These are phyloP conservation scores for Cherax destructor DNA, from an alignment of 1,140 invertebrate genomes.

Conservation along the genomic window DNA sequence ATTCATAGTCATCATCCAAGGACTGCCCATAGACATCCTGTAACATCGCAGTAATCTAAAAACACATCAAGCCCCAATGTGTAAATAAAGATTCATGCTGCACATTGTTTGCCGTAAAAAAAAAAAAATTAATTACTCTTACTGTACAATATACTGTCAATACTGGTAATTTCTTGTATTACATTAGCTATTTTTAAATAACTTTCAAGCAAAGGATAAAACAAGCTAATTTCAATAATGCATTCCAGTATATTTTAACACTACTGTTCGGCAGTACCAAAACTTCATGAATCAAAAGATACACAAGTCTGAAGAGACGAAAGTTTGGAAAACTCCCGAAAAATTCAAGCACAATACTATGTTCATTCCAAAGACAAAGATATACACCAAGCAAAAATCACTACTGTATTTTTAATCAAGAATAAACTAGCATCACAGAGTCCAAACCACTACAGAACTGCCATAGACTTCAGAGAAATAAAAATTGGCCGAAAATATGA, in stretches of 20 bases:
- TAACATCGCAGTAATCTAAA: constrained; percentile 34
- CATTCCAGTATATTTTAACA: not conserved
- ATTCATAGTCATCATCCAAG: constrained; percentile 60
- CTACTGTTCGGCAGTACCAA: not conserved
- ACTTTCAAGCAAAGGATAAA: not conserved
- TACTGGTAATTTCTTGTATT: not conserved
- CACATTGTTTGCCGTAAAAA: constrained; percentile 2
- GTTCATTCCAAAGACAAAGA: not conserved
- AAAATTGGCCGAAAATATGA: not conserved
- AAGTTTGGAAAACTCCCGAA: not conserved
- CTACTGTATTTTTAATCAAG: too few species aligned
- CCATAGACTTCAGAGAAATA: too few species aligned
- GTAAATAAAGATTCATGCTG: constrained; percentile 2
- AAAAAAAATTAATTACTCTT: not conserved
- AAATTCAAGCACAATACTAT: not conserved
- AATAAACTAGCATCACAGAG: too few species aligned
- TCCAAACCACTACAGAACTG: too few species aligned
- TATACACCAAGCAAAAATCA: not conserved
- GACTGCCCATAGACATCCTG: constrained; percentile 56
- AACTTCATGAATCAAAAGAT: not conserved
- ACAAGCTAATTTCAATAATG: not conserved
- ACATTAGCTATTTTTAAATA: not conserved
- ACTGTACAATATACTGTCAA: not conserved
- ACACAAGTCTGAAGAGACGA: not conserved
- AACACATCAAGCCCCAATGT: not conserved